These are phyloP conservation scores for Galbula dea DNA, from an alignment of 2,113 vertebrate species.

Conservation along the genomic window DNA sequence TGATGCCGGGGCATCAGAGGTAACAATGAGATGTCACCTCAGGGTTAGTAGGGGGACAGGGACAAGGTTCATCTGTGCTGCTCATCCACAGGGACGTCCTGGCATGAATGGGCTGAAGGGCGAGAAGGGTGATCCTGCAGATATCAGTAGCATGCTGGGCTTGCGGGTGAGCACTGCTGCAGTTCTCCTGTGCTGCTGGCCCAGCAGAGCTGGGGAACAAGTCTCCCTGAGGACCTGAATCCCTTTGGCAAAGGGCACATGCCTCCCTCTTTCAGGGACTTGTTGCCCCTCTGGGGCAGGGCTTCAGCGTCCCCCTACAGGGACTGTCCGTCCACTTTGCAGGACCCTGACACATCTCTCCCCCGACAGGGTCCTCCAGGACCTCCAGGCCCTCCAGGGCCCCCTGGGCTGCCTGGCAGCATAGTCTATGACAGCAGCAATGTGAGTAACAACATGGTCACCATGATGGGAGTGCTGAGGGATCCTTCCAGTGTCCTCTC, in stretches of 20 bases:
- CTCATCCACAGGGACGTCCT: conserved; percentile 82
- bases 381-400: conserved; percentile 77
- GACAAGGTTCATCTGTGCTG: neutral
- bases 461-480: neutral
- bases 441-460: neutral
- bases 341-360: neutral
- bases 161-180: conserved; percentile 73
- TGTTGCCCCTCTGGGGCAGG: neutral
- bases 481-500: neutral
- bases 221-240: neutral
- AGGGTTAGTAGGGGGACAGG: accelerated
- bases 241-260: neutral
- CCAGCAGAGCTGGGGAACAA: neutral
- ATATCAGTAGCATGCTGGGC: conserved; percentile 39
- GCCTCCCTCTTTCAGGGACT: neutral
- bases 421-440: conserved; percentile 34
- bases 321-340: neutral
- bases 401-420: conserved; percentile 67
- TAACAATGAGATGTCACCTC: neutral
- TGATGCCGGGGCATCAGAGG: neutral
- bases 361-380: conserved; percentile 71
- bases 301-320: accelerated
- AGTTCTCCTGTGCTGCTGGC: neutral
- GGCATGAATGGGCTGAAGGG: conserved; percentile 90
- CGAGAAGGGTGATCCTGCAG: conserved; percentile 82